A percentile compares a stretch with the other conserved stretches of the same genome.
phyloP scores from a whole-genome alignment of 2,113 vertebrate genomes.

The Brachionichthys hirsutus region DNA sequence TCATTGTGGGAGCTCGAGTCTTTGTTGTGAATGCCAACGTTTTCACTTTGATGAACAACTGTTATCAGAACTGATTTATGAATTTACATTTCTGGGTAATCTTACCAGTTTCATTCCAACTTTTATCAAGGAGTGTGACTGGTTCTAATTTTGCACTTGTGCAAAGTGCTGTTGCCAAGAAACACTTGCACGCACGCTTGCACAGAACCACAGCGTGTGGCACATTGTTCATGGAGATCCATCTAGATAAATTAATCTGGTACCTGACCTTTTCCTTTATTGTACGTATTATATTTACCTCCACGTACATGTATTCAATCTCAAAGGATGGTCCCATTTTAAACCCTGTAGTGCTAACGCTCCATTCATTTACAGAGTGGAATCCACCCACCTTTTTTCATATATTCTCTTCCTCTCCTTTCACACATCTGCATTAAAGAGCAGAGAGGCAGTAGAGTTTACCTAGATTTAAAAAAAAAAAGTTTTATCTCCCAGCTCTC shows the following conservation, averaged over 20 bases:
- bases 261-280: too few species aligned
- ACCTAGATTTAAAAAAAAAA: background rate
- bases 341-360: background rate
- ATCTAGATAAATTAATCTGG: too few species aligned
- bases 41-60: background rate
- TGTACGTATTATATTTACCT: too few species aligned
- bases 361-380: conserved; percentile 13
- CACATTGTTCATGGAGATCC: too few species aligned
- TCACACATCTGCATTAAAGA: conserved; percentile 14
- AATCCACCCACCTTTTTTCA: background rate
- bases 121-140: conserved; percentile 7
- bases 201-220: background rate
- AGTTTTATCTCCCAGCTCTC: conserved; percentile 19
- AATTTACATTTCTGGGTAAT: conserved; percentile 1
- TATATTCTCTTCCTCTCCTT: conserved; percentile 12
- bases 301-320: too few species aligned
- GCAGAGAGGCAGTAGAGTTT: conserved; percentile 15
- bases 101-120: conserved; percentile 9
- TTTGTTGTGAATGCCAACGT: conserved; percentile 8
- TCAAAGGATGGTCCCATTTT: too few species aligned
- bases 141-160: conserved; percentile 28
- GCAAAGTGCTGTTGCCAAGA: background rate
- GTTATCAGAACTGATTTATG: background rate
- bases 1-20: conserved; percentile 2
- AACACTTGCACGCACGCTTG: background rate